Evolutionary conservation across 2,113 vertebrate genomes (phyloP).

Genomic region (Miniopterus natalensis): DNA sequence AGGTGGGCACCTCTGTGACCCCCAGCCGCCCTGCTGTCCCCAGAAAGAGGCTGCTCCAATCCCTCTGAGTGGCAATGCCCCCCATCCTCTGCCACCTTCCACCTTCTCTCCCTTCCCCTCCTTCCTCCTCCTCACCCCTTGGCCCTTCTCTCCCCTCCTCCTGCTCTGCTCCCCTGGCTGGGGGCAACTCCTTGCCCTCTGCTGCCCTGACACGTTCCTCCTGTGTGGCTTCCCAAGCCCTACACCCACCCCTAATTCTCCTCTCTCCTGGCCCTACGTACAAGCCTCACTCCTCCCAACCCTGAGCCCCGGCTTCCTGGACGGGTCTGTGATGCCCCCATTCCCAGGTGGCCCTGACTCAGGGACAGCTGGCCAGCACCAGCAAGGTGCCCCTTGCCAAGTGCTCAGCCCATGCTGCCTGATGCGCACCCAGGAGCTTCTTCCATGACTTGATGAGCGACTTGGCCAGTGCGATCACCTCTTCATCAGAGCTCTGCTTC

Average conservation of each 20-base stretch:
- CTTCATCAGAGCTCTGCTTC: slow-evolving; percentile 96
- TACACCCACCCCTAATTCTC: background rate
- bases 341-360: background rate
- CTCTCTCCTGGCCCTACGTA: background rate
- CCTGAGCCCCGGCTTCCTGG: background rate
- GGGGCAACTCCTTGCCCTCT: background rate
- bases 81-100: background rate
- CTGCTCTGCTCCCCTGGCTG: too few relatives aligned
- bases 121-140: too few relatives aligned
- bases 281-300: background rate
- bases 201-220: background rate
- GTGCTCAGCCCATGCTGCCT: background rate
- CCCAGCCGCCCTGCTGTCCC: background rate
- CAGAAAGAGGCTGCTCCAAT: background rate
- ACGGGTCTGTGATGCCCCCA: background rate
- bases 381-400: background rate
- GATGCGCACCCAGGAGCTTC: slow-evolving; percentile 93
- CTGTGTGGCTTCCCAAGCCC: background rate
- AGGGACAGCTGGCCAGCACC: background rate
- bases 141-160: too few relatives aligned
- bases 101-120: too few relatives aligned
- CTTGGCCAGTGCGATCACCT: slow-evolving; percentile 95
- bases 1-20: background rate
- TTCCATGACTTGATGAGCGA: slow-evolving; percentile 99
- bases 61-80: background rate